A percentile compares a stretch with the other conserved stretches of the same genome.
These are phyloP conservation scores for Nautilus pompilius DNA, from an alignment of 1,140 invertebrate genomes.

Conservation along the genomic window DNA sequence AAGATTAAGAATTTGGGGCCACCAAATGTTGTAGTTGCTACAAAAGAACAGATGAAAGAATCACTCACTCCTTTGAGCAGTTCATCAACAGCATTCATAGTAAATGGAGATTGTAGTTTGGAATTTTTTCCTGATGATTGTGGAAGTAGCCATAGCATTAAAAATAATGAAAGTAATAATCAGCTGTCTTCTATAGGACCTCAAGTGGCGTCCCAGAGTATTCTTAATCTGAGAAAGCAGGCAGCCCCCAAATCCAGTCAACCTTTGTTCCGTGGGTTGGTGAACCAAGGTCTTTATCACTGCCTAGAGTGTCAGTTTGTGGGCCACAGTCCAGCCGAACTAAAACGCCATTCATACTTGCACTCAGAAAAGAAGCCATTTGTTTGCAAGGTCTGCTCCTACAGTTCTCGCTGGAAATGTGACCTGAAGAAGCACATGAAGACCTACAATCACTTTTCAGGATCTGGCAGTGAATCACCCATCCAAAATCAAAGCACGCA, in stretches of 20 bases:
- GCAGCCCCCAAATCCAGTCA: conserved; percentile 7
- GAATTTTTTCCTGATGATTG: background rate
- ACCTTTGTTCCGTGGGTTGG: conserved; percentile 29
- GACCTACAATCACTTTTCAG: conserved; percentile 39
- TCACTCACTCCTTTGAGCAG: background rate
- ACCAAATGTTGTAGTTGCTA: conserved; percentile 37
- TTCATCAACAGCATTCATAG: background rate
- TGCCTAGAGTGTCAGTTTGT: conserved; percentile 52
- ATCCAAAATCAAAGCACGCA: background rate
- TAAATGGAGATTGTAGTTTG: background rate
- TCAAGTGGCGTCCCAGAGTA: background rate
- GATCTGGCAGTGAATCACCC: conserved; percentile 9
- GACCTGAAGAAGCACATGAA: conserved; percentile 54
- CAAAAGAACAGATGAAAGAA: background rate
- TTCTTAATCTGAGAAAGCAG: background rate
- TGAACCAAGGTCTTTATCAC: conserved; percentile 37
- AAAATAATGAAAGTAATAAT: background rate
- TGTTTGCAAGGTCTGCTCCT: conserved; percentile 47
- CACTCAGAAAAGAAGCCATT: conserved; percentile 54
- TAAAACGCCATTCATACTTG: conserved; percentile 46
- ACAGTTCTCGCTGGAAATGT: conserved; percentile 53
- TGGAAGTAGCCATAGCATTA: background rate
- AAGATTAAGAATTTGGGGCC: conserved; percentile 32
- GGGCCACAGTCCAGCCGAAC: conserved; percentile 47
- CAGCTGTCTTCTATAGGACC: background rate